Evolutionary conservation across 1,140 invertebrate genomes (phyloP).

Genomic region (Mamestra configurata): DNA sequence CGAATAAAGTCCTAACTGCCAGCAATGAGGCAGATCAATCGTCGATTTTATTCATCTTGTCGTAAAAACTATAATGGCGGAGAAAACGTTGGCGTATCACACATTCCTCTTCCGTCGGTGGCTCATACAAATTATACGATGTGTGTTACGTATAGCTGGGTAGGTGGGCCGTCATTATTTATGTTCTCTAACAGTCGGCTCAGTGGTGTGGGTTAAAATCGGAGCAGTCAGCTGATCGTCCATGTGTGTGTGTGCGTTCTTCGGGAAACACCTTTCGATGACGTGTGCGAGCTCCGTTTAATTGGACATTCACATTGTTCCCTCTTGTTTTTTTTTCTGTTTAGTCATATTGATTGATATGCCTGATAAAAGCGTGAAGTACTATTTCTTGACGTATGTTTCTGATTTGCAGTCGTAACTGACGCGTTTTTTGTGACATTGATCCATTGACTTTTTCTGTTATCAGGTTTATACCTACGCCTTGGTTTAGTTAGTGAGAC

Average conservation of each 20-base stretch:
- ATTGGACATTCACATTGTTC: slow-evolving; percentile 87
- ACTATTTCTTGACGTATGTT: slow-evolving; percentile 40
- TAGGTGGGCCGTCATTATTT: slow-evolving; percentile 88
- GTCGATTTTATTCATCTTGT: slow-evolving; percentile 74
- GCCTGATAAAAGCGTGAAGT: slow-evolving; percentile 56
- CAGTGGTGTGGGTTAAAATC: slow-evolving; percentile 86
- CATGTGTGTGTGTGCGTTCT: slow-evolving; percentile 84
- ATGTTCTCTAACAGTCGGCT: slow-evolving; percentile 86
- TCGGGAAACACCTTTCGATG: slow-evolving; percentile 88
- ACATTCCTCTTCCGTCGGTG: slow-evolving; percentile 79
- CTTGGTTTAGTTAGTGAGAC: too few species aligned
- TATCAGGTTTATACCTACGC: too few species aligned
- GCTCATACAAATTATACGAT: slow-evolving; percentile 86
- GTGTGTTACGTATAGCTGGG: slow-evolving; percentile 84
- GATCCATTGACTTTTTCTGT: slow-evolving; percentile 10
- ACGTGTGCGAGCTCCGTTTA: slow-evolving; percentile 85
- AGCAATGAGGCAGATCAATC: slow-evolving; percentile 62
- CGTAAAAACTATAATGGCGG: slow-evolving; percentile 73
- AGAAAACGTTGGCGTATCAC: slow-evolving; percentile 79
- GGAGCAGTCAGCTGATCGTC: slow-evolving; percentile 86
- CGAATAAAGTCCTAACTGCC: slow-evolving; percentile 75
- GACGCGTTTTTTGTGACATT: slow-evolving; percentile 1
- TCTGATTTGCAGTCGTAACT: slow-evolving; percentile 2
- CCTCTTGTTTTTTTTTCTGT: slow-evolving; percentile 76
- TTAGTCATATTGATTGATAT: slow-evolving; percentile 61